Percentiles rank a stretch among this genome's conserved stretches.
These are phyloP conservation scores for Serinus canaria DNA, from an alignment of 2,113 vertebrate species.

Conservation along the genomic window DNA sequence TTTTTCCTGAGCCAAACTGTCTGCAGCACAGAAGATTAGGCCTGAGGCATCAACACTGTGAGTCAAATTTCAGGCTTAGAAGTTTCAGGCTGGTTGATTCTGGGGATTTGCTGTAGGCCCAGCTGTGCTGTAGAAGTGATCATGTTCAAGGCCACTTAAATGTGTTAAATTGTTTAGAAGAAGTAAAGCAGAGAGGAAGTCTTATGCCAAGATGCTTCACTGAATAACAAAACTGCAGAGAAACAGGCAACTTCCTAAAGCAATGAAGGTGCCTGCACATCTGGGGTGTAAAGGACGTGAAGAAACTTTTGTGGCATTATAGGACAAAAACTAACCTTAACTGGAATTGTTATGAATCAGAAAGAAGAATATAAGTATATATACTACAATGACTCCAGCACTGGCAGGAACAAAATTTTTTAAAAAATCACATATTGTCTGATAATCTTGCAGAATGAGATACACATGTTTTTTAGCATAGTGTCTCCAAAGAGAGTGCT, in stretches of 20 bases:
- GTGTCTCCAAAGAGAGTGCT: background rate
- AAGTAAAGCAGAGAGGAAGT: background rate
- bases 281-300: background rate
- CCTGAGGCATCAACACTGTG: background rate
- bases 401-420: background rate
- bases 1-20: background rate
- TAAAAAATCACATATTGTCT: background rate
- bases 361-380: background rate
- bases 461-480: background rate
- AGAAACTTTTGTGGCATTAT: background rate
- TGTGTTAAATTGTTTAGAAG: background rate
- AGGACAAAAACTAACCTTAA: background rate
- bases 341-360: background rate
- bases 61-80: constrained; percentile 20
- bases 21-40: background rate
- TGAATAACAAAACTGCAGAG: background rate
- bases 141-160: background rate
- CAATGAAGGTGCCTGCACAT: background rate
- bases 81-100: constrained; percentile 11
- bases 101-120: background rate
- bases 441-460: background rate
- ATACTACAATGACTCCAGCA: background rate
- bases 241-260: background rate
- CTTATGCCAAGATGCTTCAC: background rate
- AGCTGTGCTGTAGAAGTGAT: background rate